phyloP scores from a whole-genome alignment of 1,140 invertebrate species.

The Hirudo medicinalis region DNA sequence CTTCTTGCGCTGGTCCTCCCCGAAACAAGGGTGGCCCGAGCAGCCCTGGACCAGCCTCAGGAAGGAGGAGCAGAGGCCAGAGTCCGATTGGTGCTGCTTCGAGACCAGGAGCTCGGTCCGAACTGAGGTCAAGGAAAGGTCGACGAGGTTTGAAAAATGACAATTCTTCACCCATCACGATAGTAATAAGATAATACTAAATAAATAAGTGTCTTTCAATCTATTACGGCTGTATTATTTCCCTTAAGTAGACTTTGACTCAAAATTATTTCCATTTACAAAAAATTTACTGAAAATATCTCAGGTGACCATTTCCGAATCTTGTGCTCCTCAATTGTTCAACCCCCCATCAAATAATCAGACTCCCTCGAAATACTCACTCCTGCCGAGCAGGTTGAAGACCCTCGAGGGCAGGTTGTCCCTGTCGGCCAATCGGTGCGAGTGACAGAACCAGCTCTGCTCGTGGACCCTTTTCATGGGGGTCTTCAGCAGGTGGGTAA shows the following conservation, averaged over 20 bases:
- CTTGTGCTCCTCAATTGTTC: background rate
- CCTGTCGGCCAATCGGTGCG: background rate
- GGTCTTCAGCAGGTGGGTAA: background rate
- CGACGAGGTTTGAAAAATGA: conserved; percentile 26
- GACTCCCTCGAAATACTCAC: background rate
- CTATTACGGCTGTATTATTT: background rate
- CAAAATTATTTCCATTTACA: too few species aligned
- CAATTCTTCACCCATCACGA: background rate
- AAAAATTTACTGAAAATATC: too few species aligned
- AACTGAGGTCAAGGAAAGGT: background rate
- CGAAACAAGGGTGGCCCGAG: conserved; percentile 47
- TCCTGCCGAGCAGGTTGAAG: background rate
- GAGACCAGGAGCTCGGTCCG: background rate
- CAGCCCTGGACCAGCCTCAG: conserved; percentile 12
- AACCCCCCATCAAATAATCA: background rate
- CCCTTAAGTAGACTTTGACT: background rate
- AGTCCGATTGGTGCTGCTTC: background rate
- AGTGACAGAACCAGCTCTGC: background rate
- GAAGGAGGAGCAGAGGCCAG: background rate
- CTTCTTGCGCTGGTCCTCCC: conserved; percentile 52
- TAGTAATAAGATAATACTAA: background rate
- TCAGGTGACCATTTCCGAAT: background rate
- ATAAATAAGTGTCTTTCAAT: background rate
- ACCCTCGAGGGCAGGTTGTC: background rate
- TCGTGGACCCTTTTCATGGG: background rate